phyloP scores from a whole-genome alignment of 2,113 vertebrate species.

The Lichenostomus cassidix region DNA sequence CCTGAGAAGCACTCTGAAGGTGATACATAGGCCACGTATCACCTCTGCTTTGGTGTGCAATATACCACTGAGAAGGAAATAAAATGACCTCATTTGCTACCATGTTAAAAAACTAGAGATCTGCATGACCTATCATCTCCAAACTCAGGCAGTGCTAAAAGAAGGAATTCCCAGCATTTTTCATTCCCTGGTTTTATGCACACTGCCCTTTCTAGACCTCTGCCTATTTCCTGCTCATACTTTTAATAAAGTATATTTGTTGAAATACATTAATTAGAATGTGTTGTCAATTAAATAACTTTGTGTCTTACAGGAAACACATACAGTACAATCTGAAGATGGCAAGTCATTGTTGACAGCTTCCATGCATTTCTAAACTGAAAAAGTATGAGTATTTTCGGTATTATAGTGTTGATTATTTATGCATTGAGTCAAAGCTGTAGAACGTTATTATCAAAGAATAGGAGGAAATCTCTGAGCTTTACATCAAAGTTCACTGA shows the following conservation, averaged over 20 bases:
- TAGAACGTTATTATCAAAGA: conserved; percentile 35
- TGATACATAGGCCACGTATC: background rate
- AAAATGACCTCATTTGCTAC: background rate
- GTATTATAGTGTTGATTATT: background rate
- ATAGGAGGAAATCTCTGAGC: conserved; percentile 55
- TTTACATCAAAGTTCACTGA: conserved; percentile 42
- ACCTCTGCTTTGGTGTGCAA: background rate
- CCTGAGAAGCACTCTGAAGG: background rate
- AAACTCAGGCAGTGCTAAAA: background rate
- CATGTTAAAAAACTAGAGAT: background rate
- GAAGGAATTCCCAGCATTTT: background rate
- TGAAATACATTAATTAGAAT: background rate
- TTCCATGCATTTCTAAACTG: background rate
- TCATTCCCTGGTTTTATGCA: background rate
- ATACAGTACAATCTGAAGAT: background rate
- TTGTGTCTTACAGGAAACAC: background rate
- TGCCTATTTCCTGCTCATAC: background rate
- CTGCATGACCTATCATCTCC: background rate
- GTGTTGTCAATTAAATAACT: background rate
- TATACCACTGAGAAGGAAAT: background rate
- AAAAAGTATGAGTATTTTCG: background rate
- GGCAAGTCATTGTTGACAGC: background rate
- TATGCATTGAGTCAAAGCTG: background rate
- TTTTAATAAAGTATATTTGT: background rate
- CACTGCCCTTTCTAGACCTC: background rate